Evolutionary conservation across 1,140 invertebrate genomes (phyloP).

Genomic region (Eciton burchellii): DNA sequence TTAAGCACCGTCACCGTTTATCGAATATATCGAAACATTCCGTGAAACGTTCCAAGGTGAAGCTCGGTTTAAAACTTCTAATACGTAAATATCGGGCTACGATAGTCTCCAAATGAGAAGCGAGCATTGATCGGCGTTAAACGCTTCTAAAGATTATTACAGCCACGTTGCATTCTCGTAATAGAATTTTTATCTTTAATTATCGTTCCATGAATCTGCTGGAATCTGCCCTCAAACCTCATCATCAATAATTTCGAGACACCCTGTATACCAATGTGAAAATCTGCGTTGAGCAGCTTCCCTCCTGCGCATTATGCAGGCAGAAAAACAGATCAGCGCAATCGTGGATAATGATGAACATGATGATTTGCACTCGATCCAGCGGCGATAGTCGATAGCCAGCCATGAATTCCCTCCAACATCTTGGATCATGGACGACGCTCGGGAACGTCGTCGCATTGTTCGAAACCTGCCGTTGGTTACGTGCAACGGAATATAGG

Average conservation of each 20-base stretch:
- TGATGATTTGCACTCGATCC: slow-evolving; percentile 26
- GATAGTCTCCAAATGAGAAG: neutral
- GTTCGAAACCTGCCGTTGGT: slow-evolving; percentile 73
- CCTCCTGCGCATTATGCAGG: neutral
- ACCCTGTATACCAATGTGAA: neutral
- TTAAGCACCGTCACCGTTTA: neutral
- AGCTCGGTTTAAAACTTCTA: no score
- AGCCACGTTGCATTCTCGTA: no score
- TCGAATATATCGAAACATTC: no score
- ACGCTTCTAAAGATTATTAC: no score
- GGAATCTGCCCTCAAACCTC: no score
- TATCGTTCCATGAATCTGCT: no score
- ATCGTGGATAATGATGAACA: slow-evolving; percentile 8
- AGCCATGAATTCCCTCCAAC: slow-evolving; percentile 36
- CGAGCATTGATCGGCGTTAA: no score
- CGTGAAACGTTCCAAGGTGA: no score
- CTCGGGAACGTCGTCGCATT: slow-evolving; percentile 63
- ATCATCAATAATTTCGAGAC: no score
- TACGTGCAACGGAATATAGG: slow-evolving; percentile 76
- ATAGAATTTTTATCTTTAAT: no score
- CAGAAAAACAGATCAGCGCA: neutral
- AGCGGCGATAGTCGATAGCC: slow-evolving; percentile 56
- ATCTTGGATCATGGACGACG: slow-evolving; percentile 22
- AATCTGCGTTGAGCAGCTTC: neutral
- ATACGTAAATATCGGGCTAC: no score